Evolutionary conservation across 1,140 invertebrate genomes (phyloP), one percentile per base, ranked within the genome.

Genomic region (Diachasmimorpha longicaudata): DNA sequence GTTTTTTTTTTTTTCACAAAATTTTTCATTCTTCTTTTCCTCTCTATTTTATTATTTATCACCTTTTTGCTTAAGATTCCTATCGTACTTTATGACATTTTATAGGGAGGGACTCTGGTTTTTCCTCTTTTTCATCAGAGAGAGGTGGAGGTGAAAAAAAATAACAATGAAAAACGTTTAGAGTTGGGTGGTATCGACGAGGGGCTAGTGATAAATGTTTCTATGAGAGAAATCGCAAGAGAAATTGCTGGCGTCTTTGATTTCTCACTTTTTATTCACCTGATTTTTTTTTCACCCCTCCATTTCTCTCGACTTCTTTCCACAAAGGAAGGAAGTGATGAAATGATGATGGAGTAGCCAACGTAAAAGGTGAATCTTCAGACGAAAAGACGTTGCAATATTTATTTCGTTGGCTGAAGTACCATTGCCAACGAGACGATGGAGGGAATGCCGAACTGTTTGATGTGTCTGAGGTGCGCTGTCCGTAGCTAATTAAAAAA

Each of bases 211-310:
- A 74, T 52, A 74, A 74, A 74, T 74, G 73, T 74, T 69, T 19
- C 13, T 48, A 42, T 14, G 36, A 14, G 63, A 74, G 44, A 19
- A 74, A 31, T 67, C 0, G 11, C 13, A 66, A 66, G 58, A 31
- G 73, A 36, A 74, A 68, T 68, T 66, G 68, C 42, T 19, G 52
- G 23, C 68, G 44, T 36, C 68, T 75, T 75, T 75, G 66, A 70
- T 75, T 70, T 31, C 8, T 58, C 69, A 48, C 74, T 55, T 44
- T 52, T 55, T 66, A 25, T 74, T 74, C 72, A 46, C 31, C 48
- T 13, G 36, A 69, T 66, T 69, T 46, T 67, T 25, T 46, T 16
- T 0, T 46, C 63, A 67, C 67, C 67, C 31, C 39, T 74, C 46
- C 63, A 67, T 74, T 74, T 46, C 39, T 74, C 37, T 31, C 36